These are phyloP conservation scores for Cataglyphis albicans DNA, from an alignment of 2,888 invertebrate species.

Conservation along the genomic window DNA sequence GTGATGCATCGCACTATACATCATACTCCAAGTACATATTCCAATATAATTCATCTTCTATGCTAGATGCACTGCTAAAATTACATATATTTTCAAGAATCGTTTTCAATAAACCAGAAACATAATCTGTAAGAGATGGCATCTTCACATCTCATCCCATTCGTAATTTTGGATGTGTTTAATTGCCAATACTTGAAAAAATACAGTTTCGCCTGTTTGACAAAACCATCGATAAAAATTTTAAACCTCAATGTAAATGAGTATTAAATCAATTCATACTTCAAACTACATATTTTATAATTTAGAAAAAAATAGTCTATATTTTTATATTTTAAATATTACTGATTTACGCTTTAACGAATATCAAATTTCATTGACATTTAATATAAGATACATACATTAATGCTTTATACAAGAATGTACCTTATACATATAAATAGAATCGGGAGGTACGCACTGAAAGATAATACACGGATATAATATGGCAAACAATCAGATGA, in stretches of 20 bases:
- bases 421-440: background rate
- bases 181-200: background rate
- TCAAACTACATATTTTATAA: background rate
- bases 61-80: background rate
- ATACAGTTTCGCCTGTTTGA: background rate
- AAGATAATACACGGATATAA: conserved; percentile 3
- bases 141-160: background rate
- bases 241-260: background rate
- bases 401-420: background rate
- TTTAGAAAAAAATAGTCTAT: background rate
- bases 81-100: background rate
- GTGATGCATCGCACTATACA: background rate
- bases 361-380: background rate
- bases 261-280: background rate
- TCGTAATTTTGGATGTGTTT: background rate
- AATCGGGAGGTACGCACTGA: background rate
- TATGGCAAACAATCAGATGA: background rate
- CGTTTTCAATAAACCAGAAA: background rate
- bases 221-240: background rate
- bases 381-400: background rate
- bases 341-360: background rate
- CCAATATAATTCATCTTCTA: background rate
- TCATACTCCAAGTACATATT: background rate
- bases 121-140: background rate
- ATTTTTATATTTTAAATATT: background rate